Conservation (phyloP, 2,797 vertebrate genomes). For the Spinus pinus region DNA sequence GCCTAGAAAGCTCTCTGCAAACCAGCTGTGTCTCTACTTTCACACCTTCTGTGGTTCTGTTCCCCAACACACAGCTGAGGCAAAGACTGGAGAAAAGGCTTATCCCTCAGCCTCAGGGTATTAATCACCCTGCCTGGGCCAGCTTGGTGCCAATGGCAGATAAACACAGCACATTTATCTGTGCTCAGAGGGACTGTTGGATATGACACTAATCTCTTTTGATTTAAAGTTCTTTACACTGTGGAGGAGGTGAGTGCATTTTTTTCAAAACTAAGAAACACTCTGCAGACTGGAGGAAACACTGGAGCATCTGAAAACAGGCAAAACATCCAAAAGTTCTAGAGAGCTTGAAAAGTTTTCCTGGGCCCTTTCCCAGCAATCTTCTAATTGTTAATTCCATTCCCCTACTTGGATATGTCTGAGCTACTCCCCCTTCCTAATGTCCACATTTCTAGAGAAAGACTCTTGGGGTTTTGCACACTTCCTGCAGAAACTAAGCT, state of each 20-base stretch:
- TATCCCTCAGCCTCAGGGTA: slow-evolving; percentile 9
- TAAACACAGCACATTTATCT: background rate
- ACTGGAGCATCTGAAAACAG: background rate
- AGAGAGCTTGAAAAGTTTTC: background rate
- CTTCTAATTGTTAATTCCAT: background rate
- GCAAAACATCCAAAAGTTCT: background rate
- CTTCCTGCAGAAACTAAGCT: background rate
- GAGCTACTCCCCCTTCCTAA: background rate
- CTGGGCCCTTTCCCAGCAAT: background rate
- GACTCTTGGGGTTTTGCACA: background rate
- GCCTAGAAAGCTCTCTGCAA: background rate
- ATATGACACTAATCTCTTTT: slow-evolving; percentile 5
- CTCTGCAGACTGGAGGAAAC: background rate
- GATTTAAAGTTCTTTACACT: slow-evolving; percentile 12
- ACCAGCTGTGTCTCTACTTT: background rate
- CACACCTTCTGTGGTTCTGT: background rate
- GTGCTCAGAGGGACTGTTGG: background rate
- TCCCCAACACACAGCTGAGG: background rate
- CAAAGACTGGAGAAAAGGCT: background rate
- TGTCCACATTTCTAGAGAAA: background rate
- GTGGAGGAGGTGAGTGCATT: background rate
- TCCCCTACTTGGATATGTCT: background rate
- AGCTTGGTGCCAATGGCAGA: slow-evolving; percentile 19
- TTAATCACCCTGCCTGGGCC: slow-evolving; percentile 8
- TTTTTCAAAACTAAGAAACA: slow-evolving; percentile 13